Evolutionary conservation across 2,888 invertebrate species (phyloP).

Genomic region (Ormyrus thymus): DNA sequence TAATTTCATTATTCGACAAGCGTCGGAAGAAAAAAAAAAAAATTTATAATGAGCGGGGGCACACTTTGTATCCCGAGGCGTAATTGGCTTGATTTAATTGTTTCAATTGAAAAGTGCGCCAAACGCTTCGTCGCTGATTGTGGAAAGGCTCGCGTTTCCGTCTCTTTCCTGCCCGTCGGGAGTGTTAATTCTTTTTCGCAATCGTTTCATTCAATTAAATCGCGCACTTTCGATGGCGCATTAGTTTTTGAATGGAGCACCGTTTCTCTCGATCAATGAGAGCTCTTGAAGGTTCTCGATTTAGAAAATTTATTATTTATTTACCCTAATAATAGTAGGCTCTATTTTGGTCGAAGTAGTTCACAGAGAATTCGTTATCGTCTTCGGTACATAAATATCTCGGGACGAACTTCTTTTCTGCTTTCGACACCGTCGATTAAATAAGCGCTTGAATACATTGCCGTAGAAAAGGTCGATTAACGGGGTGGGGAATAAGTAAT

Average conservation of each 20-base stretch:
- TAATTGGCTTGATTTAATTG: constrained; percentile 37
- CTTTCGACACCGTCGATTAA: background rate
- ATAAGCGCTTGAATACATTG: background rate
- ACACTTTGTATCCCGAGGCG: background rate
- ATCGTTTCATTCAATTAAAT: no score
- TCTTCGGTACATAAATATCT: background rate
- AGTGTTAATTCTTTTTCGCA: no score
- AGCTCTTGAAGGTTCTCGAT: background rate
- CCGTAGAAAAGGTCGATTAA: background rate
- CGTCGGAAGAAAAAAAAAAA: constrained; percentile 7
- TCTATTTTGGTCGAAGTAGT: background rate
- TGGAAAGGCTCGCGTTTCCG: background rate
- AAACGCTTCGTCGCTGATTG: constrained; percentile 14
- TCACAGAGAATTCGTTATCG: background rate
- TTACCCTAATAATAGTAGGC: background rate
- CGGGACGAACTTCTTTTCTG: background rate
- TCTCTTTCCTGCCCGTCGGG: no score
- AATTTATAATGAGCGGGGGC: background rate
- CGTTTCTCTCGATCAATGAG: background rate
- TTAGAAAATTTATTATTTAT: no score
- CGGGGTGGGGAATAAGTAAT: background rate
- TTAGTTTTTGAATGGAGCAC: background rate
- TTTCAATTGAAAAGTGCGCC: constrained; percentile 13
- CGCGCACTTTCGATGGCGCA: no score
- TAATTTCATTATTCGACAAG: constrained; percentile 38